These are phyloP conservation scores for Bergia sp. DNA, from an alignment of 92 coral and sea anemone genomes.

Conservation along the genomic window DNA sequence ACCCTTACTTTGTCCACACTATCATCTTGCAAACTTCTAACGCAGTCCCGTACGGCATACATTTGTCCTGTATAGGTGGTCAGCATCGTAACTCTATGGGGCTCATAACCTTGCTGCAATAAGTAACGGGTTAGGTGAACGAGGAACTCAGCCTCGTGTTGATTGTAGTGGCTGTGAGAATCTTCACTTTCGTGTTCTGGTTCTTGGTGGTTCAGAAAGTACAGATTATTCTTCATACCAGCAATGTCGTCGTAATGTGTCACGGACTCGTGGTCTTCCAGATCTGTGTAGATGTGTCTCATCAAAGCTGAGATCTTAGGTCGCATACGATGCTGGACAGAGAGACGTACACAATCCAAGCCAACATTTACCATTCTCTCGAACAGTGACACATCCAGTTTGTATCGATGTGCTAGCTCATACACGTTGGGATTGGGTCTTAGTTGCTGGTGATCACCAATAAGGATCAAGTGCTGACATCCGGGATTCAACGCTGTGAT, in stretches of 20 bases:
- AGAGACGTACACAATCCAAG: conserved; percentile 65
- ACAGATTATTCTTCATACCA: conserved; percentile 79
- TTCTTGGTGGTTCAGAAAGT: conserved; percentile 76
- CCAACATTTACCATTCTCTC: conserved; percentile 85
- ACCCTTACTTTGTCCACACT: conserved; percentile 56
- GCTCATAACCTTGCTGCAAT: conserved; percentile 78
- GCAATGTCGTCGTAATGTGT: conserved; percentile 67
- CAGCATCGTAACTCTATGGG: conserved; percentile 75
- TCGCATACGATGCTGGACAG: conserved; percentile 95
- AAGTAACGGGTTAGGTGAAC: conserved; percentile 79
- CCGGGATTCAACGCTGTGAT: conserved; percentile 75
- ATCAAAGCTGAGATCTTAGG: conserved; percentile 85
- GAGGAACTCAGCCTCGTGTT: conserved; percentile 81
- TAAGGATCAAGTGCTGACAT: conserved; percentile 87
- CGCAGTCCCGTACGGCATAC: conserved; percentile 69
- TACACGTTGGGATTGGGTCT: conserved; percentile 85
- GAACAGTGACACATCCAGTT: conserved; percentile 83
- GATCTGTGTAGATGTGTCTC: conserved; percentile 80
- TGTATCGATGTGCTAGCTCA: conserved; percentile 72
- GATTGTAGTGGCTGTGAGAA: conserved; percentile 75
- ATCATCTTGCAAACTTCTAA: conserved; percentile 49
- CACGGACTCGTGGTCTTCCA: conserved; percentile 75
- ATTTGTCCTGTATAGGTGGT: conserved; percentile 90
- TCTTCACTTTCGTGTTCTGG: conserved; percentile 68
- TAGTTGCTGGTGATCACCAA: conserved; percentile 96